Evolutionary conservation across 2,113 vertebrate genomes (phyloP), one percentile per base, ranked within the genome.

Genomic region (Rousettus leschenaultii): DNA sequence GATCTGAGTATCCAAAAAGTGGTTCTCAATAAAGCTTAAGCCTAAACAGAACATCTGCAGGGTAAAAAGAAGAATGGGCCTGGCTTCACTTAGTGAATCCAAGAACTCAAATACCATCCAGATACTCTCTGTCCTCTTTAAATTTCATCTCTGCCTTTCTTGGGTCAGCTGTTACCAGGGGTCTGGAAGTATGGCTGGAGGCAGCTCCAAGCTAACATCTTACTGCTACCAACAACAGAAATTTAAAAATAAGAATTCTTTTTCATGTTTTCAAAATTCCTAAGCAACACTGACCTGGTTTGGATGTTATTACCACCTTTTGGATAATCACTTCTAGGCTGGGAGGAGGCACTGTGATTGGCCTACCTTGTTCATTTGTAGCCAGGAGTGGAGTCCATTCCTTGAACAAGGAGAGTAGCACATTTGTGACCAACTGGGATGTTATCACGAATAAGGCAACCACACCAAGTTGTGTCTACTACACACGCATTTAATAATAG

Each of bases 61-160:
- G 21, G 30, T 90, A 14, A 53, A 82, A 77, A 33, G 14, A 77
- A 22, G 7, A 48, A 15, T 71, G 45, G 10, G 10, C 57, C 45
- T 82, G 38, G 21, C 45, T 74, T 61, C 30, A 53, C 6, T 0
- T 38, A 55, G 1, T 51, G 22, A 13, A 79, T 74, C 28, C 18
- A n/a, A 57, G 35, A 11, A 88, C 63, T 70, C 28, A 51, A 84
- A 86, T 38, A 7, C 15, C 18, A 79, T 33, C 12, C 40, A 75
- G 24, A 59, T 70, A 38, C 28, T 79, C 14, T 22, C 10, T 85
- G 59, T 92, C 71, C 63, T 61, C 63, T 40, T 21, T 75, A 70
- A 61, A 57, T 91, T 43, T 95, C 82, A 71, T 43, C 43, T 40
- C 51, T 92, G 8, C 13, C 83, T 85, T 53, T 55, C 65, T 93